Percentiles rank a stretch among this genome's conserved stretches.
phyloP scores from a whole-genome alignment of 2,113 vertebrate species.

The human region DNA sequence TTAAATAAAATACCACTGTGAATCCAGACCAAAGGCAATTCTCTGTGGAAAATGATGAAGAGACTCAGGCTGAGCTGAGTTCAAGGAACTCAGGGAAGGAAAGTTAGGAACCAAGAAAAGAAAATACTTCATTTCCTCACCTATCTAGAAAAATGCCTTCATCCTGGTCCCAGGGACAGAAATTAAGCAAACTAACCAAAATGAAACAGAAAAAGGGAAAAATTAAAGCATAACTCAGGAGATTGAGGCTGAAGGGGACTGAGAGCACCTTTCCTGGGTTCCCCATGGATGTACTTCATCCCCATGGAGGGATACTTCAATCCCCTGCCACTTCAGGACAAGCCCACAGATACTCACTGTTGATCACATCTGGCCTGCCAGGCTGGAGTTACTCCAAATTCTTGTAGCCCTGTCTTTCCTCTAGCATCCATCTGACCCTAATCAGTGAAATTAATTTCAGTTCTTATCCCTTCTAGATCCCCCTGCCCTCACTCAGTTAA shows the following conservation, averaged over 20 bases:
- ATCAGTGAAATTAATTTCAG: neutral
- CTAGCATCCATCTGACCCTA: neutral
- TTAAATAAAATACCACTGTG: neutral
- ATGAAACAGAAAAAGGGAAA: neutral
- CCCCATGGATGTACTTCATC: accelerated
- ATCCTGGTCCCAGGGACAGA: neutral
- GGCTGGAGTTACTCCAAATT: neutral
- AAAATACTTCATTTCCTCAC: neutral
- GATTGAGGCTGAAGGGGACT: neutral
- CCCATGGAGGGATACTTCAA: no score
- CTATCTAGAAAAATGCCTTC: neutral
- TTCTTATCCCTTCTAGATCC: neutral
- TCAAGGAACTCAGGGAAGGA: neutral
- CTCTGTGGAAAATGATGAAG: neutral
- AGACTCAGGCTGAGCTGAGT: neutral
- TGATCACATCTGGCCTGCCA: neutral
- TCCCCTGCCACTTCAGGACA: neutral
- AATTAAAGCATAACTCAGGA: neutral
- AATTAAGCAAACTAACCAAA: neutral
- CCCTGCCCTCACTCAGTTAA: neutral
- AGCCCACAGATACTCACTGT: neutral
- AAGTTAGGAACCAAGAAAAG: neutral
- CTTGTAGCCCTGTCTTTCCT: neutral
- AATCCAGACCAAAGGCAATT: neutral
- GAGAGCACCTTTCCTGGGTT: neutral